These are phyloP conservation scores for Otocyon megalotis DNA, from an alignment of 2,113 vertebrate genomes.

Conservation along the genomic window DNA sequence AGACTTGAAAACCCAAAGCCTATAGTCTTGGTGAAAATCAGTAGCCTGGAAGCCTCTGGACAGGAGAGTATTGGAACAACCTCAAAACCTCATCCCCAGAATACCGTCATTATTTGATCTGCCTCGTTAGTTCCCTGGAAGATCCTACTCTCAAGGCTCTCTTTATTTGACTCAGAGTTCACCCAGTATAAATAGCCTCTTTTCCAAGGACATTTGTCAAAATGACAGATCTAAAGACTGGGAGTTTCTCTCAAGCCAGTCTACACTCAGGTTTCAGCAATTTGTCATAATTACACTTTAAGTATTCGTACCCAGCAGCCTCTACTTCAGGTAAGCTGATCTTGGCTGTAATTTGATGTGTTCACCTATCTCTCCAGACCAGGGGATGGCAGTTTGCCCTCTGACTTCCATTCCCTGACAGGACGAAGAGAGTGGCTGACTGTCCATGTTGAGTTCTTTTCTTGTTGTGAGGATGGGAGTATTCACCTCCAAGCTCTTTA, in stretches of 20 bases:
- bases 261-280: neutral
- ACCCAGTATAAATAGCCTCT: neutral
- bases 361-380: neutral
- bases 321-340: neutral
- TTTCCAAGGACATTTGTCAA: neutral
- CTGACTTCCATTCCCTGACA: neutral
- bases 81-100: neutral
- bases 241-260: neutral
- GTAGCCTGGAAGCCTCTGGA: neutral
- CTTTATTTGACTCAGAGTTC: neutral
- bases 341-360: neutral
- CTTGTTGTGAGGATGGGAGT: neutral
- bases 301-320: neutral
- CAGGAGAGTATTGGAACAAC: too few relatives aligned
- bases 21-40: neutral
- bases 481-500: neutral
- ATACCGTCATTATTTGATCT: neutral
- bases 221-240: neutral
- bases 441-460: neutral
- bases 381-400: neutral
- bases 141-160: neutral
- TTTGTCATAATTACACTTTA: neutral
- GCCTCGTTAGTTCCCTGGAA: neutral
- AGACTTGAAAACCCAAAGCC: neutral
- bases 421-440: neutral